Percentiles rank a stretch among this genome's conserved stretches.
These are phyloP conservation scores for Drosophila virilis DNA, from an alignment of 1,140 invertebrate species.

Conservation along the genomic window DNA sequence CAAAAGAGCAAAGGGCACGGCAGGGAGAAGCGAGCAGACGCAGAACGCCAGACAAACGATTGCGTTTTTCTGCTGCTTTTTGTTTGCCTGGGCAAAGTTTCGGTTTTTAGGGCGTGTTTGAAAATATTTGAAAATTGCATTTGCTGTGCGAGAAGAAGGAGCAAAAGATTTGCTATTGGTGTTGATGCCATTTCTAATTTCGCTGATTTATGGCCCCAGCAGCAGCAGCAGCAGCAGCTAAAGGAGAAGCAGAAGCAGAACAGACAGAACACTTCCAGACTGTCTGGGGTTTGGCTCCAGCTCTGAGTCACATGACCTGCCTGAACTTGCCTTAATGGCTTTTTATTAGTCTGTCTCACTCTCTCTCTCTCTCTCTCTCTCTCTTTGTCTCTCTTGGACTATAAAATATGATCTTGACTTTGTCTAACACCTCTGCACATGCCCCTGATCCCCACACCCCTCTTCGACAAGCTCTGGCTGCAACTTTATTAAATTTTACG, in stretches of 20 bases:
- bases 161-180: conserved; percentile 34
- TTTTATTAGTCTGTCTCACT: conserved; percentile 63
- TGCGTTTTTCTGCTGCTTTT: conserved; percentile 11
- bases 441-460: neutral
- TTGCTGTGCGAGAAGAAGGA: conserved; percentile 6
- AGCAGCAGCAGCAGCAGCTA: no score
- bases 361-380: neutral
- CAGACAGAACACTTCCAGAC: conserved; percentile 5
- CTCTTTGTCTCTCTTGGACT: neutral
- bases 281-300: conserved; percentile 7
- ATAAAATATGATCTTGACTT: conserved; percentile 18
- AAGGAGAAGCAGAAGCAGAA: neutral
- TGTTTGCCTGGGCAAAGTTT: conserved; percentile 3
- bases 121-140: conserved; percentile 62
- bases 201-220: conserved; percentile 61
- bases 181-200: conserved; percentile 69
- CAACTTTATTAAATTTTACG: conserved; percentile 29
- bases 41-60: conserved; percentile 23
- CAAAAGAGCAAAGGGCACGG: conserved; percentile 25
- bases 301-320: conserved; percentile 77
- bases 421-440: conserved; percentile 5
- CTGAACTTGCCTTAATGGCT: conserved; percentile 77
- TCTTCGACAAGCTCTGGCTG: neutral
- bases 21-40: neutral
- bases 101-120: conserved; percentile 40